Conservation (phyloP, 2,888 invertebrate species). For the Gryllus longicercus region DNA sequence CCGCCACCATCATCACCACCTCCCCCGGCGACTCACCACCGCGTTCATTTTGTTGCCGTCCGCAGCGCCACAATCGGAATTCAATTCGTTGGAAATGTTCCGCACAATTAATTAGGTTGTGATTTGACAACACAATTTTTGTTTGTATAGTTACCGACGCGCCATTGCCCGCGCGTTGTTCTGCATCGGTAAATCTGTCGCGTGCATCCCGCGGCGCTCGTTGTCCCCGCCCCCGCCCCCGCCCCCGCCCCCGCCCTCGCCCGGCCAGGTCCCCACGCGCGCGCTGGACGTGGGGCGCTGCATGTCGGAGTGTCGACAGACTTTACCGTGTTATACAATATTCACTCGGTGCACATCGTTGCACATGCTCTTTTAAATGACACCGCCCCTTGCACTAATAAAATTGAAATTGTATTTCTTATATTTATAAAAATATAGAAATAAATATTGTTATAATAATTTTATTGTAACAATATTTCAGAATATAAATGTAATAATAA, state of each 20-base stretch:
- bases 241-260: neutral
- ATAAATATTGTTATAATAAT: no score
- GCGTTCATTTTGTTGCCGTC: neutral
- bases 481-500: no score
- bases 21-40: neutral
- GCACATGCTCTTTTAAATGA: no score
- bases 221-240: neutral
- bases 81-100: constrained; percentile 17
- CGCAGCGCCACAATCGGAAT: neutral
- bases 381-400: no score
- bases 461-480: no score
- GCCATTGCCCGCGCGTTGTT: constrained; percentile 1
- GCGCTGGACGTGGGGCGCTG: no score
- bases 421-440: no score
- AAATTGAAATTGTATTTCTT: no score
- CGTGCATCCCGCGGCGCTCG: neutral
- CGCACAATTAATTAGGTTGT: constrained; percentile 9
- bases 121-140: constrained; percentile 2
- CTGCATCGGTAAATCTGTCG: constrained; percentile 17
- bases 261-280: neutral
- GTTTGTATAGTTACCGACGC: neutral
- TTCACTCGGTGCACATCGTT: no score
- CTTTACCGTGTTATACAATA: no score
- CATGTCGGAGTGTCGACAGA: no score
- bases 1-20: neutral